Evolutionary conservation across 2,888 invertebrate species (phyloP).

Genomic region (Caenorhabditis zanzibari): DNA sequence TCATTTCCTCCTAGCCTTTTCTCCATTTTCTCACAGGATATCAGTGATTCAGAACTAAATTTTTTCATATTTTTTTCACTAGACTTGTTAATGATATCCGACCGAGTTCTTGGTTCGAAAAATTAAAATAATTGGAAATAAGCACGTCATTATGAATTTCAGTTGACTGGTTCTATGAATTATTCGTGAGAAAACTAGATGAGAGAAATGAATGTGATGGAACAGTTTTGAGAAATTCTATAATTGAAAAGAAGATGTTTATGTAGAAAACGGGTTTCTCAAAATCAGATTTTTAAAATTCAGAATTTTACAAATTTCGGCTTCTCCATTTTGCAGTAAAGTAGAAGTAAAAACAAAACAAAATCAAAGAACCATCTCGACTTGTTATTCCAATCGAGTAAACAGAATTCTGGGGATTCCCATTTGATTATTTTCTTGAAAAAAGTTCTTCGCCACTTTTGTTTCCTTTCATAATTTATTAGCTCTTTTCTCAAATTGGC

Average conservation of each 20-base stretch:
- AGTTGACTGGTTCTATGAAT: constrained; percentile 25
- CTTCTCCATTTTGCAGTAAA: too few species aligned
- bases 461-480: constrained; percentile 16
- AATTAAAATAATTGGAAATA: constrained; percentile 20
- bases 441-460: background rate
- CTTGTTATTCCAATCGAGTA: background rate
- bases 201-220: background rate
- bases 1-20: background rate
- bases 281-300: too few species aligned
- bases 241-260: too few species aligned
- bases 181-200: constrained; percentile 12
- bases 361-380: background rate
- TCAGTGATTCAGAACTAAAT: constrained; percentile 24
- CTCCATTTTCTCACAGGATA: background rate
- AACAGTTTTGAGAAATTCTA: background rate
- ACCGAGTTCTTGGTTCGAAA: constrained; percentile 9
- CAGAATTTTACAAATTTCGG: too few species aligned
- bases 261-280: too few species aligned
- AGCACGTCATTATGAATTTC: constrained; percentile 32
- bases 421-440: background rate
- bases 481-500: constrained; percentile 29
- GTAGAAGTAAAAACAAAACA: background rate
- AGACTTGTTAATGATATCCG: constrained; percentile 35
- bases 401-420: background rate
- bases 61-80: background rate